These are phyloP conservation scores for Sander vitreus DNA, from an alignment of 2,113 vertebrate species.

Conservation along the genomic window DNA sequence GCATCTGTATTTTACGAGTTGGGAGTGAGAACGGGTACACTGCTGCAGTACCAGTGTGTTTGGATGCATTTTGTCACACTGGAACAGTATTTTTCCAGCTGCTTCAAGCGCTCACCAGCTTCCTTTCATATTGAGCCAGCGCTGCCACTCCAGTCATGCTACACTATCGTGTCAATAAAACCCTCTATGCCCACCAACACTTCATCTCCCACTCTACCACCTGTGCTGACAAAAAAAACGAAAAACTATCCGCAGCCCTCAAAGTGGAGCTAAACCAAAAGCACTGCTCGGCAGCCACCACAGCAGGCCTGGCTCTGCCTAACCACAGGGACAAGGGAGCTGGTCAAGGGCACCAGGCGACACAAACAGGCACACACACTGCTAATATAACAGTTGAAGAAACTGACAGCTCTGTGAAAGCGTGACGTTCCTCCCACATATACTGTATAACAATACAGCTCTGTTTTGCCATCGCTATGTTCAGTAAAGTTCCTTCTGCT, in stretches of 20 bases:
- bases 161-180: slow-evolving; percentile 30
- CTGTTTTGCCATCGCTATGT: neutral
- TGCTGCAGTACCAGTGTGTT: neutral
- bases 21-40: too few species aligned
- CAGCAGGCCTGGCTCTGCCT: neutral
- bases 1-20: too few species aligned
- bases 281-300: neutral
- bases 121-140: neutral
- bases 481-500: neutral
- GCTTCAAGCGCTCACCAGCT: slow-evolving; percentile 1
- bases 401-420: neutral
- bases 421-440: slow-evolving; percentile 1
- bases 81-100: neutral
- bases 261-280: slow-evolving; percentile 4
- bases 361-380: neutral
- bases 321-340: neutral
- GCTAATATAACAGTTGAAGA: slow-evolving; percentile 12
- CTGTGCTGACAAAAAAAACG: slow-evolving; percentile 17
- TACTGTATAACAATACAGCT: neutral
- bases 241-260: slow-evolving; percentile 1
- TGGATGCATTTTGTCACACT: neutral
- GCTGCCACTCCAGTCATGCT: slow-evolving; percentile 14
- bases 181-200: slow-evolving; percentile 23
- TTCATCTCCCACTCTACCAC: slow-evolving; percentile 33
- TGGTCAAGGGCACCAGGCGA: neutral